Evolutionary conservation across 2,797 vertebrate species (phyloP), one percentile per base, ranked within the genome.

Genomic region (Galagoides demidoff): DNA sequence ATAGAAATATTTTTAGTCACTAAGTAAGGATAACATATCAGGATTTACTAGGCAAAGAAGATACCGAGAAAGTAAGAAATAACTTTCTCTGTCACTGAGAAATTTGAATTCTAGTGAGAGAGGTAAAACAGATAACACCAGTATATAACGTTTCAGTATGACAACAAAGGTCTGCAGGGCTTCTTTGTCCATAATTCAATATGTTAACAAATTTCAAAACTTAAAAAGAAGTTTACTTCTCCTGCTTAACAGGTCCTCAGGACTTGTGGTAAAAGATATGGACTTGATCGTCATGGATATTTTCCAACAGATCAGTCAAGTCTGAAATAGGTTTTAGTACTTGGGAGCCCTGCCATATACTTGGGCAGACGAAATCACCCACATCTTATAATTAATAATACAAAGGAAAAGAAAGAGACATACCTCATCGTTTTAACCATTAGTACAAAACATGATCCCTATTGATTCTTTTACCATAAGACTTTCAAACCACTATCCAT

Each of bases 271-370:
- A 13, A 78, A 82, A 63, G 25, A 37, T 20, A 70, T 71, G 34
- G 34, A 90, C 22, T 90, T 92, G 68, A 90, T 29, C 29, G 66
- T 22, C 25, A 55, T 0, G 16, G 23, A 86, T 55, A 64, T 85
- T 95, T 95, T 82, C 45, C 13, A 89, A 93, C 27, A 92, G 22
- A 61, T 34, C 49, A 71, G n/a, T 71, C 76, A 89, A 74, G 19
- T 93, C 83, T 94, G 83, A 90, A 20, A 49, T 7, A 91, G 92
- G 39, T n/a, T 90, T 93, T 45, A 74, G 43, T 57, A 73, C 12
- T 2, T 29, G 84, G 22, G n/a, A 45, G 19, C 57, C 63, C 29
- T 79, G 31, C 34, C n/a, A 84, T 17, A 55, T 23, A 71, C 16
- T 7, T 59, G 25, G 23, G 29, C 49, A 90, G 43, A 86, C 31